Base-by-base conservation (phyloP, 2,888 invertebrate genomes). In the Sicus ferrugineus region DNA sequence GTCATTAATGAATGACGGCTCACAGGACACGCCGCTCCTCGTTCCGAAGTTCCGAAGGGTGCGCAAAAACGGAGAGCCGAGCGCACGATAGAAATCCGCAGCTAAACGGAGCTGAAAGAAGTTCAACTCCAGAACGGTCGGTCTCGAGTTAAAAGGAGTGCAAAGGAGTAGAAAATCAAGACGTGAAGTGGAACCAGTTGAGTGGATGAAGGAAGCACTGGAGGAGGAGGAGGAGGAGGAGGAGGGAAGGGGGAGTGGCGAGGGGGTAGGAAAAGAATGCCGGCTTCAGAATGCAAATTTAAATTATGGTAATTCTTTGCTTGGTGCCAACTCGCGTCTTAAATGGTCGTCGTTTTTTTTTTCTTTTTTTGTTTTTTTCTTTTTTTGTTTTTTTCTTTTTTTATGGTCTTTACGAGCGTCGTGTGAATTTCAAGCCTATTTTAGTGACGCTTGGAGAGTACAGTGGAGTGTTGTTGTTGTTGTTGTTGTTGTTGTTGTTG, bases 1-100 rank as follows among this genome's bases (percentile, higher is more conserved):
- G n/a, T 56, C 56, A 56, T 56, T 56, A 56, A 30, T 30, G 56
- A 56, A 56, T 56, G n/a, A n/a, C n/a, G 56, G n/a, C 56, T 56
- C 19, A 56, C 28, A 56, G 30, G 30, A 56, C 56, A 56, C 30
- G n/a, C n/a, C n/a, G n/a, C n/a, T n/a, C n/a, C n/a, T n/a, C n/a
- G n/a, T n/a, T n/a, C n/a, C n/a, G n/a, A n/a, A 56, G 19, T 30
- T 26, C 30, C 30, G 16, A 11, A 11, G 30, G 56, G 19, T 56
- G 56, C 16, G 30, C 26, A 23, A 56, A 56, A 3, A 30, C 26
- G 30, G 30, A 16, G 2, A 56, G 19, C n/a, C 16, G 6, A 56
- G 23, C 4, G 54, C 56, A 56, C 14, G 30, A 28, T n/a, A 42
- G 42, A n/a, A 42, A 9, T 26, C 26, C n/a, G n/a, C 9, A 56